phyloP scores from a whole-genome alignment of 2,888 invertebrate genomes.

The Cephus runcator region DNA sequence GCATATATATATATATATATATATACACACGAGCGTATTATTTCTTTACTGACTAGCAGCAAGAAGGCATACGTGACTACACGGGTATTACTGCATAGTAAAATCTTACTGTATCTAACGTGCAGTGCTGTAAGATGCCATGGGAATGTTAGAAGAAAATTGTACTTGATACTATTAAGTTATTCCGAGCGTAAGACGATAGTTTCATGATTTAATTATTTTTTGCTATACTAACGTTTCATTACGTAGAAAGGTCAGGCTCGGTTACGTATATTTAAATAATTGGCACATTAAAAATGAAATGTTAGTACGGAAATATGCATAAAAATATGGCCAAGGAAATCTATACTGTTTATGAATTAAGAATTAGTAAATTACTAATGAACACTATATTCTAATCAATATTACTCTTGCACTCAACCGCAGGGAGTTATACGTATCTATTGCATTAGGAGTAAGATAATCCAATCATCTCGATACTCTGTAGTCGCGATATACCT shows the following conservation, averaged over 20 bases:
- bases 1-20: too few species aligned
- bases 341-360: not conserved
- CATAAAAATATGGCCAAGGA: not conserved
- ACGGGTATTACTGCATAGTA: not conserved
- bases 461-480: not conserved
- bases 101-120: not conserved
- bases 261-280: too few species aligned
- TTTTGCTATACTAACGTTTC: too few species aligned
- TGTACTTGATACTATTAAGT: not conserved
- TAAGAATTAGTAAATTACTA: not conserved
- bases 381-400: not conserved
- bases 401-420: not conserved
- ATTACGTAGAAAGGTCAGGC: too few species aligned
- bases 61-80: not conserved
- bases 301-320: not conserved
- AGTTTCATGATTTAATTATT: too few species aligned
- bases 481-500: not conserved
- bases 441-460: not conserved
- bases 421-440: not conserved
- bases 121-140: not conserved
- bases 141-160: not conserved
- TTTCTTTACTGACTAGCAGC: not conserved
- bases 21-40: not conserved
- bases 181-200: too few species aligned
- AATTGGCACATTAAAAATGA: not conserved